Evolutionary conservation across 2,113 vertebrate genomes (phyloP).

Genomic region (Ptyas mucosa): DNA sequence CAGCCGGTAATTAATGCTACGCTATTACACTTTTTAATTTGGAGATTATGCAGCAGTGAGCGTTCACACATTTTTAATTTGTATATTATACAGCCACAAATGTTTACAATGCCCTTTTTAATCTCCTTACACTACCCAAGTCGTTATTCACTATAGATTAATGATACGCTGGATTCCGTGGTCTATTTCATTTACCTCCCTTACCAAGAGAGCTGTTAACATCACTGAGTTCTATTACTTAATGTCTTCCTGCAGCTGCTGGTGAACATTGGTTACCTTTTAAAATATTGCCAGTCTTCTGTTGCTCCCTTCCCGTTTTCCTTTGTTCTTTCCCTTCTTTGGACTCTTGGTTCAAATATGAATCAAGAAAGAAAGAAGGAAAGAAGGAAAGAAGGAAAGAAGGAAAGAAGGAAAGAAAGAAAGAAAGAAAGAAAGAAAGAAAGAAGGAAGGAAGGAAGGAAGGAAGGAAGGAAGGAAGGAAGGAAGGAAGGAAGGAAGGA

Average conservation of each 20-base stretch:
- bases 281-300: conserved; percentile 68
- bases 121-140: conserved; percentile 78
- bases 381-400: too few relatives aligned
- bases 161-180: conserved; percentile 72
- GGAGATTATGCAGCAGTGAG: conserved; percentile 82
- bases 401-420: too few relatives aligned
- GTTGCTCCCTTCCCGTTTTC: conserved; percentile 27
- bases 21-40: conserved; percentile 85
- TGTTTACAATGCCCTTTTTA: conserved; percentile 87
- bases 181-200: conserved; percentile 80
- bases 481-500: too few relatives aligned
- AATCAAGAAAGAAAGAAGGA: neutral
- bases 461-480: rapidly evolving
- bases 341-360: rapidly evolving
- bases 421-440: too few relatives aligned
- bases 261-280: conserved; percentile 75
- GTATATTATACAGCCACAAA: conserved; percentile 86
- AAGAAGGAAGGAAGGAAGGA: rapidly evolving
- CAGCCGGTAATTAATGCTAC: conserved; percentile 80
- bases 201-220: conserved; percentile 82
- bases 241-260: conserved; percentile 77
- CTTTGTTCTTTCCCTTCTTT: neutral
- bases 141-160: conserved; percentile 82
- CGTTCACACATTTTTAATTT: conserved; percentile 82
- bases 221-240: conserved; percentile 79